Conservation (phyloP, 2,888 invertebrate species). For the Polia nebulosa region DNA sequence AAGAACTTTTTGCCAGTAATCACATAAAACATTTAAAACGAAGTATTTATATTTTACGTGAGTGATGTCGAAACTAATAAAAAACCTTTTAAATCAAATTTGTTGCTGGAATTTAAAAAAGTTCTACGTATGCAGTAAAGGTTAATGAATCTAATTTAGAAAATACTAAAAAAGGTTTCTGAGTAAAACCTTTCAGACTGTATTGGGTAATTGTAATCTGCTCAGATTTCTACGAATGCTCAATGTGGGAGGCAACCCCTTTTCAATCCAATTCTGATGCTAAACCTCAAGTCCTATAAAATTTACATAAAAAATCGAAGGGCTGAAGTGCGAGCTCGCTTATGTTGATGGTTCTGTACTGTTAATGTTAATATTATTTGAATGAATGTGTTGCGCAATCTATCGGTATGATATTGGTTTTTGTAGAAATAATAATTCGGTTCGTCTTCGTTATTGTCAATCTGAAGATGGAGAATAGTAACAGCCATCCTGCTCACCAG, state of each 20-base stretch:
- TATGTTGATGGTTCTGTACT: conserved; percentile 40
- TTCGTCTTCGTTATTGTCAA: too few relatives aligned
- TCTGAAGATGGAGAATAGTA: too few relatives aligned
- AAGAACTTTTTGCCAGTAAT: too few relatives aligned
- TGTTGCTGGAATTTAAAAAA: not conserved
- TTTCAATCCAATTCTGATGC: conserved; percentile 62
- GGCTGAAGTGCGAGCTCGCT: conserved; percentile 31
- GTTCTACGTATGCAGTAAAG: conserved; percentile 8
- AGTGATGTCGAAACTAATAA: conserved; percentile 15
- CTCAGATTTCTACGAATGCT: conserved; percentile 42
- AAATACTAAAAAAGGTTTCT: conserved; percentile 19
- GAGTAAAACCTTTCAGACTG: conserved; percentile 58
- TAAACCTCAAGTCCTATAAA: conserved; percentile 61
- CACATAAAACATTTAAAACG: not conserved
- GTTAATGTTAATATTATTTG: conserved; percentile 16
- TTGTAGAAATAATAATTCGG: too few relatives aligned
- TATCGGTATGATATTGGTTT: too few relatives aligned
- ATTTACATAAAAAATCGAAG: conserved; percentile 67
- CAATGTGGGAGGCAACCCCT: conserved; percentile 43
- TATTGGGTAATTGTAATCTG: conserved; percentile 61
- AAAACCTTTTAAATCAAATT: conserved; percentile 24
- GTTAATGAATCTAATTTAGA: conserved; percentile 32
- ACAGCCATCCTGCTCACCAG: too few relatives aligned
- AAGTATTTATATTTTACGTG: not conserved
- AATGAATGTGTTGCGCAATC: not conserved